Base-by-base conservation (phyloP, 1,140 invertebrate genomes). In the Lasioglossum baleicum region DNA sequence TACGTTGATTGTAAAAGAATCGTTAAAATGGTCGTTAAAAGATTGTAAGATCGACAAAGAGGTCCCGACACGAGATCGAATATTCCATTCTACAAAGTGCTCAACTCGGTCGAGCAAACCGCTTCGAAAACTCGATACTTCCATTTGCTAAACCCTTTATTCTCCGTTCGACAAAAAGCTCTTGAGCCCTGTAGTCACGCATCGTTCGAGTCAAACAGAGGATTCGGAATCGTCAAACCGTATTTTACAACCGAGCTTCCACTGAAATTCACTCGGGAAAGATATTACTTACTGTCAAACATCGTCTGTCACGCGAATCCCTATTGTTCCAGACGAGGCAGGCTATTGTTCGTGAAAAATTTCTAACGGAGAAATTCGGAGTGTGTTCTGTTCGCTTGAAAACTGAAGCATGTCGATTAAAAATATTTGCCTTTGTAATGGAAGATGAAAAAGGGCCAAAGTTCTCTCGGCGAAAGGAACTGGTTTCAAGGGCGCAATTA, bases 81-180 rank as follows among this genome's bases (percentile, higher is more conserved):
- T n/a, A 58, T 58, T 58, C 56, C 8, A n/a, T 58, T 58, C 35
- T 17, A 4, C 10, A 73, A 42, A 56, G 17, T 58, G 35, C 31
- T 42, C n/a, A 0, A 7, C n/a, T 7, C 20, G 2, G 17, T n/a
- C 56, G 7, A 8, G 20, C 56, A 40, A 65, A 65, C 61, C 11
- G 31, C 64, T 75, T 31, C 51, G 51, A 60, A 75, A 68, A 53
- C 74, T 60, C 51, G 48, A 15, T n/a, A 40, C 51, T 60, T 75
- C 65, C 74, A 69, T 76, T 76, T 60, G 56, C 66, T 76, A 76
- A 76, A 76, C 69, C 22, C 61, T 35, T 17, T 60, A 60, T 60
- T 60, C 58, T 8, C 56, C 22, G 22, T 60, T 60, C 26, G 61
- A 63, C 53, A 60, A 53, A 53, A 76, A 70, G 66, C 66, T 51